A percentile compares a stretch with the other conserved stretches of the same genome.
Evolutionary conservation across 1,140 invertebrate genomes (phyloP).

Genomic region (Drosophila persimilis): DNA sequence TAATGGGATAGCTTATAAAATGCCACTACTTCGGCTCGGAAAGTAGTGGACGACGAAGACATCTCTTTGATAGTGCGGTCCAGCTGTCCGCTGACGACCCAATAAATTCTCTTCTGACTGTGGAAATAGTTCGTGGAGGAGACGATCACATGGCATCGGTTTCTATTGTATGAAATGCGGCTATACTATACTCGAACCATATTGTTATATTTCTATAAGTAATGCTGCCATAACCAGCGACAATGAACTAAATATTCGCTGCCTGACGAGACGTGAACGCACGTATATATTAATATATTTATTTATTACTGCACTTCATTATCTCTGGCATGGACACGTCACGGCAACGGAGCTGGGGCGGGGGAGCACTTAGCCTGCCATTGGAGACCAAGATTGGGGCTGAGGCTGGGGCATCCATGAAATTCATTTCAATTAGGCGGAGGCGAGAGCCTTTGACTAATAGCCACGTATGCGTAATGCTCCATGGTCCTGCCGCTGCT

Average conservation of each 20-base stretch:
- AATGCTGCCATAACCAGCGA: constrained; percentile 16
- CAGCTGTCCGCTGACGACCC: constrained; percentile 13
- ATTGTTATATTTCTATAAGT: constrained; percentile 21
- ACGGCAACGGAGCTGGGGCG: constrained; percentile 4
- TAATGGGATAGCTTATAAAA: constrained; percentile 27
- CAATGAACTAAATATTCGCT: constrained; percentile 43
- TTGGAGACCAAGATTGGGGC: too few relatives aligned
- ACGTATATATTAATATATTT: constrained; percentile 36
- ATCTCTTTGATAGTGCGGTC: constrained; percentile 29
- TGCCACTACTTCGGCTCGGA: constrained; percentile 6
- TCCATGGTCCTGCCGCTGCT: not conserved
- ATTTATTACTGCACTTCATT: constrained; percentile 59
- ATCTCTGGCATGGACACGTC: constrained; percentile 55
- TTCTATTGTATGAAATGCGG: constrained; percentile 38
- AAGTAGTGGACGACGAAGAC: constrained; percentile 9
- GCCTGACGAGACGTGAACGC: constrained; percentile 25
- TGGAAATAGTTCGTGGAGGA: not conserved
- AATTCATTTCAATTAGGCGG: constrained; percentile 58
- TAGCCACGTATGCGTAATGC: constrained; percentile 53
- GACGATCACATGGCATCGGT: constrained; percentile 40
- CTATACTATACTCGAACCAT: constrained; percentile 1
- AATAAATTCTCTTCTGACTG: constrained; percentile 11
- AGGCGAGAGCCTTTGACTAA: constrained; percentile 40
- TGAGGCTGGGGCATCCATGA: constrained; percentile 32
- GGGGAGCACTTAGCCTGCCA: constrained; percentile 42